These are phyloP conservation scores for Hippocampus guttulatus DNA, from an alignment of 2,113 vertebrate species.

Conservation along the genomic window DNA sequence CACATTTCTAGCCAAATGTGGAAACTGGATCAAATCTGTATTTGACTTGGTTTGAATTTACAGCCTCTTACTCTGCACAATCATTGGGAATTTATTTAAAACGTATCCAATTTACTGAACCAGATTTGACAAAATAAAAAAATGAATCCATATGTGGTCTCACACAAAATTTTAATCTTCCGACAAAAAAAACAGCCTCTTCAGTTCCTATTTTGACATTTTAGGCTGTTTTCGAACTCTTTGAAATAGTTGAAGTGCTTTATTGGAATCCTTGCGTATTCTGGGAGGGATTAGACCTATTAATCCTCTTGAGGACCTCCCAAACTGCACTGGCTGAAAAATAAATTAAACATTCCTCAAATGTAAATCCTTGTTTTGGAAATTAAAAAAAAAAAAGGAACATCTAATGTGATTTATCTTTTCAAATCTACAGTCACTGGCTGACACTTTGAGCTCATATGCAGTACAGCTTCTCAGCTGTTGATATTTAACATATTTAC, in stretches of 20 bases:
- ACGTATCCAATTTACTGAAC: background rate
- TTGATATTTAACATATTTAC: background rate
- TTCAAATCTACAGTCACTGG: background rate
- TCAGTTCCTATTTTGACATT: background rate
- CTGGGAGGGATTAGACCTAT: constrained; percentile 44
- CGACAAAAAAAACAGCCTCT: background rate
- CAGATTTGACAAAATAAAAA: background rate
- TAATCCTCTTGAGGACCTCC: constrained; percentile 46
- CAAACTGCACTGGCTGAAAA: constrained; percentile 37
- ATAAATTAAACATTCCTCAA: constrained; percentile 65
- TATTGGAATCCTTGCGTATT: constrained; percentile 35
- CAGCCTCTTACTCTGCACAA: background rate
- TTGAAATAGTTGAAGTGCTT: constrained; percentile 27
- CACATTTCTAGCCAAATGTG: background rate
- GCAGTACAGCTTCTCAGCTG: background rate
- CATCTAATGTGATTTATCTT: constrained; percentile 3
- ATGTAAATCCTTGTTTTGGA: constrained; percentile 43
- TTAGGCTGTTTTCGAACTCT: constrained; percentile 18
- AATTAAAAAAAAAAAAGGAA: constrained; percentile 6
- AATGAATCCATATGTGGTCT: background rate
- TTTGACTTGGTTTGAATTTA: background rate
- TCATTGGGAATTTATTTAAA: background rate
- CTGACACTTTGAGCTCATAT: background rate
- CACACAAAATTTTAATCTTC: background rate
- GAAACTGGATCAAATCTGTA: background rate